A percentile compares a stretch with the other conserved stretches of the same genome.
These are phyloP conservation scores for Labroides dimidiatus DNA, from an alignment of 2,797 vertebrate species.

Conservation along the genomic window DNA sequence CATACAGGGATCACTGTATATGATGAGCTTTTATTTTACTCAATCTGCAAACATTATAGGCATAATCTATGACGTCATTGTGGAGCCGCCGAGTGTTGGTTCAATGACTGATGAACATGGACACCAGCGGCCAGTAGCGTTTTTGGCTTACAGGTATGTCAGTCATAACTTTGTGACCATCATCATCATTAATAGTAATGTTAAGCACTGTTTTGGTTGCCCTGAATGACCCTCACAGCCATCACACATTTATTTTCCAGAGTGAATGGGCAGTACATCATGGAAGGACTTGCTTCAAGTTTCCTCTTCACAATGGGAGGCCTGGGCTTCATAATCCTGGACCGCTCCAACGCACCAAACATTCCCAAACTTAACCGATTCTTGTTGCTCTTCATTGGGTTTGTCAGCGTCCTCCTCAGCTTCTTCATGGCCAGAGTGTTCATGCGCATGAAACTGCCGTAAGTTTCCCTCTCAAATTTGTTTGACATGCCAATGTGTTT, in stretches of 20 bases:
- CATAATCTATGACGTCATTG: constrained; percentile 98
- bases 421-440: constrained; percentile 99
- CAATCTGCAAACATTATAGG: constrained; percentile 76
- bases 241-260: constrained; percentile 69
- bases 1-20: too few species aligned
- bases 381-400: constrained; percentile 97
- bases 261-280: constrained; percentile 98
- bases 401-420: constrained; percentile 96
- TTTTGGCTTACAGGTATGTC: constrained; percentile 94
- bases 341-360: constrained; percentile 97
- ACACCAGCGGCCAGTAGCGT: constrained; percentile 97
- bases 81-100: constrained; percentile 97
- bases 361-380: constrained; percentile 99
- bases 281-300: constrained; percentile 98
- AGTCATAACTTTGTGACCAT: too few species aligned
- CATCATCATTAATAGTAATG: too few species aligned
- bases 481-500: not conserved
- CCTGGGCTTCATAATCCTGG: constrained; percentile 97
- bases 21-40: not conserved
- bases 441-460: constrained; percentile 99
- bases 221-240: not conserved
- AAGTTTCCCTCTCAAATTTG: constrained; percentile 75
- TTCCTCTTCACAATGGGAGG: constrained; percentile 99
- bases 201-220: not conserved
- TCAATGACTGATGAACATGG: constrained; percentile 99